Conservation (phyloP, 30 jellyfish, hydroid and myxozoan species). For the Pseudorhiza aurosa region DNA sequence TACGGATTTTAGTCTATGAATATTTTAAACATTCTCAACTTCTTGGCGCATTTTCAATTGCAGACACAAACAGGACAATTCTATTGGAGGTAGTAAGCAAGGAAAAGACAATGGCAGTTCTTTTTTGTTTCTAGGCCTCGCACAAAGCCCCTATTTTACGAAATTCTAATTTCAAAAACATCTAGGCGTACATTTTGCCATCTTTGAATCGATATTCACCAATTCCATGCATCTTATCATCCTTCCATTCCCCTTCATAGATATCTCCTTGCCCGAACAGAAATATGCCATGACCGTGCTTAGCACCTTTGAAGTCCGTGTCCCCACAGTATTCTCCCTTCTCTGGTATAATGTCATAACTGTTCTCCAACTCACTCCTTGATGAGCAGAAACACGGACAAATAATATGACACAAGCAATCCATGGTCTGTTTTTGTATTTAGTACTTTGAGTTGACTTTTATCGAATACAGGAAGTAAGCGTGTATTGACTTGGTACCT, state of each 20-base stretch:
- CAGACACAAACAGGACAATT: too few relatives aligned
- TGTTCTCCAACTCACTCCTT: constrained; percentile 23
- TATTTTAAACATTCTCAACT: too few relatives aligned
- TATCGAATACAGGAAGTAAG: too few relatives aligned
- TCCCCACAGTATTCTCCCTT: constrained; percentile 60
- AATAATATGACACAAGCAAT: constrained; percentile 16
- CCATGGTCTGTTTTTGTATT: too few relatives aligned
- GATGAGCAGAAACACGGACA: constrained; percentile 48
- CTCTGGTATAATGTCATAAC: constrained; percentile 55
- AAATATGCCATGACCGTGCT: constrained; percentile 50
- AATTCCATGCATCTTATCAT: constrained; percentile 61
- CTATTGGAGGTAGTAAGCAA: too few relatives aligned
- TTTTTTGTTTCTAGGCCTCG: too few relatives aligned
- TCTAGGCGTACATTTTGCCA: constrained; percentile 47
- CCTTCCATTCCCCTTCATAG: constrained; percentile 69
- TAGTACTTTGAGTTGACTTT: too few relatives aligned
- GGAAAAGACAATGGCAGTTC: too few relatives aligned
- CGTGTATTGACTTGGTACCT: too few relatives aligned
- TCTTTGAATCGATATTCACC: constrained; percentile 61
- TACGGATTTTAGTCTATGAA: too few relatives aligned
- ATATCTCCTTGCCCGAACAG: constrained; percentile 50
- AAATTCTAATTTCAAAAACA: constrained; percentile 1
- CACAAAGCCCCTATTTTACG: not conserved
- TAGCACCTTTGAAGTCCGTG: constrained; percentile 55
- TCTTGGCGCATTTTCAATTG: too few relatives aligned